Evolutionary conservation across 2,797 vertebrate genomes (phyloP).

Genomic region (Aplochiton taeniatus): DNA sequence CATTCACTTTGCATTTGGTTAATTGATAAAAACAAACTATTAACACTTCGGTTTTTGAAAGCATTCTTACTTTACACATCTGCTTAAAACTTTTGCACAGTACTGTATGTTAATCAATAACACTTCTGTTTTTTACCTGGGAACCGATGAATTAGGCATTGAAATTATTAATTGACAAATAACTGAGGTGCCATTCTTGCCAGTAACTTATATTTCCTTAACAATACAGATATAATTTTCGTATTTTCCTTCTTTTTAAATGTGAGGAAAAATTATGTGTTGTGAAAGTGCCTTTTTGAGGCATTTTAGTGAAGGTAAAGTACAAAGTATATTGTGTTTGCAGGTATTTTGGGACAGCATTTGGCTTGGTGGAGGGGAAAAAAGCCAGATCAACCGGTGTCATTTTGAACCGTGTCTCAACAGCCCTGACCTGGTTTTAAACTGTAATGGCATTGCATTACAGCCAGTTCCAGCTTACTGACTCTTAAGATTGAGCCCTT

Average conservation of each 20-base stretch:
- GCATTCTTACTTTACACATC: no score
- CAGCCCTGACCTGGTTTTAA: conserved; percentile 62
- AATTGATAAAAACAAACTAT: no score
- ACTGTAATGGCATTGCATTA: conserved; percentile 70
- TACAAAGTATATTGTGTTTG: conserved; percentile 42
- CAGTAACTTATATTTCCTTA: no score
- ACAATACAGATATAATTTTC: no score
- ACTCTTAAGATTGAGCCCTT: conserved; percentile 73
- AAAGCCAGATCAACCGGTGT: conserved; percentile 34
- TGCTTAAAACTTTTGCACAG: no score
- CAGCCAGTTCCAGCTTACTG: conserved; percentile 75
- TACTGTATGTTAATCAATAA: not conserved
- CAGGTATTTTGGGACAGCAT: conserved; percentile 31
- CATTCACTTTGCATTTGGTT: no score
- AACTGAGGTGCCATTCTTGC: not conserved
- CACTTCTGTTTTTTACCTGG: no score
- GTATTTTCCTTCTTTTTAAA: not conserved
- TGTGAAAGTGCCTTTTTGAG: conserved; percentile 23
- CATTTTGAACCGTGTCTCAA: conserved; percentile 59
- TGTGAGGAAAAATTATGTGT: not conserved
- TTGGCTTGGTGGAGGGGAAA: conserved; percentile 45
- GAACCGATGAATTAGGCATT: no score
- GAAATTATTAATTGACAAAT: no score
- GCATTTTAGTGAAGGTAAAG: conserved; percentile 43
- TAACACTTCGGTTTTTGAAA: no score